Base-by-base conservation (phyloP, 2,797 vertebrate species). In the Notolabrus celidotus region DNA sequence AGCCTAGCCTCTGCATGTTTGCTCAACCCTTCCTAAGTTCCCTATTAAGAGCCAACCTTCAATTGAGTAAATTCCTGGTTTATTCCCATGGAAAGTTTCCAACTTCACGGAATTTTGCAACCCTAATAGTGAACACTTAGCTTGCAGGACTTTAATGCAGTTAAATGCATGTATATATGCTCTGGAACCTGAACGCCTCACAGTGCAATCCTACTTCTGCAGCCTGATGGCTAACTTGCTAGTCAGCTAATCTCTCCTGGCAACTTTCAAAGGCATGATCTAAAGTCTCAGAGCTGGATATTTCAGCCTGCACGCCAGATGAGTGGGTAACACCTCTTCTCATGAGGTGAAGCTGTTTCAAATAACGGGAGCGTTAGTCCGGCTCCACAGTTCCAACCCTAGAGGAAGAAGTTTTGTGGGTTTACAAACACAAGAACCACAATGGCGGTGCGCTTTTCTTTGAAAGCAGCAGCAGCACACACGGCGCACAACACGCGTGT, bases 391-490 rank as follows among this genome's bases (percentile, higher is more conserved):
- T 19, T 10, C 1, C 47, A 57, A 61, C 59, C 79, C 82, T 71
- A 2, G 31, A 71, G 82, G 83, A 89, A 92, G 83, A 89, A 92
- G 72, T 84, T 86, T 71, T n/a, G 49, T 22, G 68, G 62, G 43
- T 83, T 79, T 77, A 39, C 66, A 80, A 71, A 86, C 69, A 81
- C 39, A 60, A 42, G 65, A 75, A 31, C 64, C 87, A 86, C 87
- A 85, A 88, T 90, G 89, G 86, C 89, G 88, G 34, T 80, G 84
- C 75, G 79, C 46, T 47, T 80, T 83, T 74, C 71, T 80, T 77
- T 72, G 33, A 57, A 73, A 65, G 62, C 61, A 20, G 67, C 65
- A 15, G n/a, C 34, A 36, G 36, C 34, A 34, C 50, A 33, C 62
- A 67, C 53, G 36, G 33, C 10, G 31, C 6, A 16, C 0, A 17